Evolutionary conservation across 2,888 invertebrate species (phyloP).

Genomic region (Steinernema carpocapsae): DNA sequence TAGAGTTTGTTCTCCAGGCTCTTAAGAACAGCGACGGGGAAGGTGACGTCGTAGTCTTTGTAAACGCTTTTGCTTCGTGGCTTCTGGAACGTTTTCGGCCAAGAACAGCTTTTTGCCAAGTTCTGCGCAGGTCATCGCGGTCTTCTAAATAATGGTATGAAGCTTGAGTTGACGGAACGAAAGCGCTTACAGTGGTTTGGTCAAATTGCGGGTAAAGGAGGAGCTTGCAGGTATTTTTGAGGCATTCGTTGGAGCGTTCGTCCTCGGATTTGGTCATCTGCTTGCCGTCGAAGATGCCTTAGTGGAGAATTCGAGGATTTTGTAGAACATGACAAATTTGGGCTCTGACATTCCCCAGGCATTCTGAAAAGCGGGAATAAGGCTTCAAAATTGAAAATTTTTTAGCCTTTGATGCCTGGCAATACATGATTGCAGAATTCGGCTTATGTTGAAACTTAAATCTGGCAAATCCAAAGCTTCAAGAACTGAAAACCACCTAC

Average conservation of each 20-base stretch:
- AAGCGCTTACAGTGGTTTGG: constrained; percentile 36
- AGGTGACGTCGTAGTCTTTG: constrained; percentile 53
- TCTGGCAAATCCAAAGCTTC: too few relatives aligned
- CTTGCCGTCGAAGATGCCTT: not conserved
- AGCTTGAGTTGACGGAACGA: not conserved
- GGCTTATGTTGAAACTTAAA: too few relatives aligned
- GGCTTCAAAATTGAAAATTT: not conserved
- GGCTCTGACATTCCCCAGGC: not conserved
- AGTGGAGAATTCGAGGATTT: not conserved
- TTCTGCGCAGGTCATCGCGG: constrained; percentile 38
- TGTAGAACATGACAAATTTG: not conserved
- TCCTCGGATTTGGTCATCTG: not conserved
- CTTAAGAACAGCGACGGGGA: constrained; percentile 50
- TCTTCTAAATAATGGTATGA: constrained; percentile 39
- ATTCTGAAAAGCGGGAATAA: constrained; percentile 5
- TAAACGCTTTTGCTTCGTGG: constrained; percentile 46
- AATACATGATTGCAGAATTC: too few relatives aligned
- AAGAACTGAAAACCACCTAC: constrained; percentile 41
- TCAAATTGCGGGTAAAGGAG: constrained; percentile 50
- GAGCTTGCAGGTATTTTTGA: constrained; percentile 60
- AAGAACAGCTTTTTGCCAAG: constrained; percentile 42
- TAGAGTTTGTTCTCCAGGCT: constrained; percentile 49
- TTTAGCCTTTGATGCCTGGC: too few relatives aligned
- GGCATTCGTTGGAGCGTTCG: constrained; percentile 46
- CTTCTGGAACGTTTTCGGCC: constrained; percentile 33